phyloP scores from a whole-genome alignment of 2,113 vertebrate genomes.

The Pseudolaguvia tuberculata region DNA sequence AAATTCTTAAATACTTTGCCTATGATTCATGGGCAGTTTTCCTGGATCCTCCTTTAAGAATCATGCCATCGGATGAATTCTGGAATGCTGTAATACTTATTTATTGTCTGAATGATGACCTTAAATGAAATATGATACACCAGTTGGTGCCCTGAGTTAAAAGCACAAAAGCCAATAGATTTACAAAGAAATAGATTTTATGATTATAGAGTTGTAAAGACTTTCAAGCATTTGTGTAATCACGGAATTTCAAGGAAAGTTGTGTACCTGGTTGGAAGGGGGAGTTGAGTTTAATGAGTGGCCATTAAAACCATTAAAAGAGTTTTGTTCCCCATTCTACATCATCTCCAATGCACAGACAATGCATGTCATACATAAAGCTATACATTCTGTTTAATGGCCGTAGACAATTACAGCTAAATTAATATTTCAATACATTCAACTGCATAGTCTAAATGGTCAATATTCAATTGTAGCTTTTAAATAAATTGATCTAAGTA shows the following conservation, averaged over 20 bases:
- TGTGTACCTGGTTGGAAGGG: not conserved
- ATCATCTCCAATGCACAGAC: not conserved
- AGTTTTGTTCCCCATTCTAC: not conserved
- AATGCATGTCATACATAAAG: not conserved
- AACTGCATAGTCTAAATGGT: not conserved
- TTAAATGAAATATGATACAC: not conserved
- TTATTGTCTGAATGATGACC: not conserved
- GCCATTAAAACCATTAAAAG: not conserved
- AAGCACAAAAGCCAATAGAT: not conserved
- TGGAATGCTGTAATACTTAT: not conserved
- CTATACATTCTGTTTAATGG: not conserved
- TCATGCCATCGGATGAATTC: not conserved
- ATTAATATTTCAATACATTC: not conserved
- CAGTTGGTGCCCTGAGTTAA: not conserved
- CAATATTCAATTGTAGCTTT: not conserved
- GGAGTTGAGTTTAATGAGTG: not conserved
- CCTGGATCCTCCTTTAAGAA: not conserved
- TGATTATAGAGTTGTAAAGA: not conserved
- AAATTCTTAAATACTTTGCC: too few relatives aligned
- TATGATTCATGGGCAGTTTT: not conserved
- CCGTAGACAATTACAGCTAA: not conserved
- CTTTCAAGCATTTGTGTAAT: not conserved
- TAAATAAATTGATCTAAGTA: constrained; percentile 10
- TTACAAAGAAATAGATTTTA: too few relatives aligned
- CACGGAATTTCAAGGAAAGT: not conserved